Evolutionary conservation across 2,888 invertebrate genomes (phyloP).

Genomic region (Dasypolia templi): DNA sequence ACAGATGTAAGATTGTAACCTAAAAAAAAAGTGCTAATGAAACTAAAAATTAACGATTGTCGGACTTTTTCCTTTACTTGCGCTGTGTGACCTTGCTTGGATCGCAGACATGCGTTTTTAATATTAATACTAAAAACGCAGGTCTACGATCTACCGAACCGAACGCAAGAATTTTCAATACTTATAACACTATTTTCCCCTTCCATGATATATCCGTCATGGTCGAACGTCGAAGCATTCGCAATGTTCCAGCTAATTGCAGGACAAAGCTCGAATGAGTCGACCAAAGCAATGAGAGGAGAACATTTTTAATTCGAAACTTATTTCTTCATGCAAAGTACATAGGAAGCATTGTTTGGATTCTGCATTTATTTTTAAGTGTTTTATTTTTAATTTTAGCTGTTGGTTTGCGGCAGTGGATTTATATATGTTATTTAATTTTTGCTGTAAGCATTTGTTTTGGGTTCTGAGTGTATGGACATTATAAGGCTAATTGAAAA

Average conservation of each 20-base stretch:
- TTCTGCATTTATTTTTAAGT: conserved; percentile 45
- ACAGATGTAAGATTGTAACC: no score
- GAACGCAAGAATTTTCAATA: no score
- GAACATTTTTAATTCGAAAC: conserved; percentile 42
- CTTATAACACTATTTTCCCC: no score
- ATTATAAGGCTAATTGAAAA: conserved; percentile 16
- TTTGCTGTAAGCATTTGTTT: conserved; percentile 18
- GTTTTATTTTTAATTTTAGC: conserved; percentile 43
- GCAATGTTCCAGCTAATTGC: conserved; percentile 30
- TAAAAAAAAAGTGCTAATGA: no score
- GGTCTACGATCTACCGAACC: no score
- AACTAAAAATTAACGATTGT: no score
- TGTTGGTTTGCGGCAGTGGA: conserved; percentile 16
- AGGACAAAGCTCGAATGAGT: conserved; percentile 35
- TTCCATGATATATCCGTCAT: conserved; percentile 23
- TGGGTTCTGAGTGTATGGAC: conserved; percentile 17
- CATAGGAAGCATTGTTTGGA: conserved; percentile 38
- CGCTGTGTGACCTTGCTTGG: no score
- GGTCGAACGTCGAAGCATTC: conserved; percentile 10
- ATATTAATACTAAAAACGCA: no score
- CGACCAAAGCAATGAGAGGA: conserved; percentile 38
- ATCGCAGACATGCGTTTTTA: no score
- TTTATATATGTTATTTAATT: conserved; percentile 27
- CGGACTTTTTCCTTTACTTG: no score
- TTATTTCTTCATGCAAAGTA: conserved; percentile 46